A percentile compares a stretch with the other conserved stretches of the same genome.
phyloP scores from a whole-genome alignment of 2,797 vertebrate species.

The Falco rusticolus region DNA sequence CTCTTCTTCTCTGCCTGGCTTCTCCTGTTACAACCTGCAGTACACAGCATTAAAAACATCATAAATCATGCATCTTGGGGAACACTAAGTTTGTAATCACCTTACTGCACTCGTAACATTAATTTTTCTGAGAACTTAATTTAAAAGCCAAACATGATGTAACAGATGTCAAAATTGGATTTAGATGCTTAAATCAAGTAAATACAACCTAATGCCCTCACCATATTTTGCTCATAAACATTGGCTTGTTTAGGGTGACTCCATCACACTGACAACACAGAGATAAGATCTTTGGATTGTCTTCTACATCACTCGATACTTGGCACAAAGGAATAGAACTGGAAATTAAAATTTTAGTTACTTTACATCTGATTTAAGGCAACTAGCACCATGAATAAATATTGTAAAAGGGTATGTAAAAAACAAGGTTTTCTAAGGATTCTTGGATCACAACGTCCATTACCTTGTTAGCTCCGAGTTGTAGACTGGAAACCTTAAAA shows the following conservation, averaged over 20 bases:
- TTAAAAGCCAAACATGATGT: constrained; percentile 23
- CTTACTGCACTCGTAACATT: neutral
- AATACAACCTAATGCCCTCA: neutral
- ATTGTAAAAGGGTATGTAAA: neutral
- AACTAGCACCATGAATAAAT: neutral
- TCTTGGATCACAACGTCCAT: neutral
- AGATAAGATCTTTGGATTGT: neutral
- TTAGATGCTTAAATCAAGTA: neutral
- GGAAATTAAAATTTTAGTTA: neutral
- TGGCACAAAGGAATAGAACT: neutral
- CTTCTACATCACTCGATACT: neutral
- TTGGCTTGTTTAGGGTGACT: neutral
- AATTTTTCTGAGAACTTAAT: constrained; percentile 24
- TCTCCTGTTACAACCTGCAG: neutral
- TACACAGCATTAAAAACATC: neutral
- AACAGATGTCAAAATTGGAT: neutral
- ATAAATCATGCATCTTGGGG: neutral
- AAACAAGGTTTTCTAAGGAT: neutral
- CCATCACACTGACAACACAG: neutral
- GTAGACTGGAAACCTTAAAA: neutral
- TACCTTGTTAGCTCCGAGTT: neutral
- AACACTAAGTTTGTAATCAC: constrained; percentile 1
- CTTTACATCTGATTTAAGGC: neutral
- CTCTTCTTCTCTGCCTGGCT: neutral
- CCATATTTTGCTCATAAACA: neutral